Conservation (phyloP, 2,113 vertebrate species). For the Oxyura jamaicensis region DNA sequence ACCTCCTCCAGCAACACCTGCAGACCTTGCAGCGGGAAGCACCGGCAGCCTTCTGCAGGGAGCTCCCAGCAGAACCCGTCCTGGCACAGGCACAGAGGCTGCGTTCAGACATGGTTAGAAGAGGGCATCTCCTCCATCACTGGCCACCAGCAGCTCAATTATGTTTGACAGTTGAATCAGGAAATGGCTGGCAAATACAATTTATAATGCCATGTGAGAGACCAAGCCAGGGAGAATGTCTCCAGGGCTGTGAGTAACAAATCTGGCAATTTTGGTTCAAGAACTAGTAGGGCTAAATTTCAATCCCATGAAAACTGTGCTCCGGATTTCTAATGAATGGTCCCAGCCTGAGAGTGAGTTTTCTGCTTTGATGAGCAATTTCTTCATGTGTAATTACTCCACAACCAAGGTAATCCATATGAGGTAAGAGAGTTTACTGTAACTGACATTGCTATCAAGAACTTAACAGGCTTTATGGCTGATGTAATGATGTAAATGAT, state of each 20-base stretch:
- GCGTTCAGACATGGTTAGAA: not conserved
- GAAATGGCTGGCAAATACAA: not conserved
- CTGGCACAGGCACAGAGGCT: rapidly evolving
- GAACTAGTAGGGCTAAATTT: not conserved
- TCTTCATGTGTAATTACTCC: not conserved
- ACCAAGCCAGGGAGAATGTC: not conserved
- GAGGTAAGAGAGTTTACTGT: not conserved
- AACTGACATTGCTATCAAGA: not conserved
- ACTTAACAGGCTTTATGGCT: not conserved
- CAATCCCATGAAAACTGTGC: not conserved
- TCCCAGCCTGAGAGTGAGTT: rapidly evolving
- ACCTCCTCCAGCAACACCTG: not conserved
- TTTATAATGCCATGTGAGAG: not conserved
- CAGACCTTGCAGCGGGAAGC: not conserved
- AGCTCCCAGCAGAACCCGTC: not conserved
- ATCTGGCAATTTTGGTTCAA: not conserved
- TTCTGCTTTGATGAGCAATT: not conserved
- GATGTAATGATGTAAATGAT: too few relatives aligned
- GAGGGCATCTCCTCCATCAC: not conserved
- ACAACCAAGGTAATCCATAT: not conserved
- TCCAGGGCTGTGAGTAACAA: not conserved
- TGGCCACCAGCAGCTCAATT: not conserved
- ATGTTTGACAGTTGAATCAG: not conserved
- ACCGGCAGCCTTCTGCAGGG: not conserved
- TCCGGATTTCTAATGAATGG: not conserved